Evolutionary conservation across 53 echinoderm and acorn worm species (phyloP), one percentile per base, ranked within the genome.

Genomic region (Pentamera pediparva): DNA sequence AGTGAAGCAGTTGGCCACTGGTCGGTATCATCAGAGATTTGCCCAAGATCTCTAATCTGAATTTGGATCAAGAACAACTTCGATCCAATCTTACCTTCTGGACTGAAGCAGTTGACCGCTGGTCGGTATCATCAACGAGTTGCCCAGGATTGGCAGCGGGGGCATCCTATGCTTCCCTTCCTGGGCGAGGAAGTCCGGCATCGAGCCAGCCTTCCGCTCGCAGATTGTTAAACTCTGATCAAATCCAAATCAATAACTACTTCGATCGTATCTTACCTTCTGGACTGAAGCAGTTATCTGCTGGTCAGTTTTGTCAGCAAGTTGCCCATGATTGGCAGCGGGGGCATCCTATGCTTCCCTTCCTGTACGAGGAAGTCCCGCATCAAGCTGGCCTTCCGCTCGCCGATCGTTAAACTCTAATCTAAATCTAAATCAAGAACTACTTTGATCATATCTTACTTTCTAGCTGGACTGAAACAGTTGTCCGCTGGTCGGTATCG

Each of bases 101-200:
- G 92, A 80, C 65, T 92, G 92, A 12, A 88, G 67, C 10, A 89
- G 69, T 62, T 65, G 89, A 2, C 85, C 74, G 29, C 59, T 75
- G 31, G 83, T 78, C 0, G 79, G 79, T 59, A 83, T 76, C 18
- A 69, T 67, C 35, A 83, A 49, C 26, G 59, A 76, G 4, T 78
- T 31, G 24, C 83, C 83, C 48, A 89, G 56, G 56, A 78, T 77
- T 21, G 79, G 82, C n/a, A 78, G 85, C 3, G 89, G 85, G 24
- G 86, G 86, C 49, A 85, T 78, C 37, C 89, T 70, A 45, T 78
- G 82, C 4, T 63, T 78, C 19, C 87, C 92, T 50, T 92, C 88
- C 59, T 94, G 94, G n/a, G 87, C 90, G 72, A 94, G 69, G 21
- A 94, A 78, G 73, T 94, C 94, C 0, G 94, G 94, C 94, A 94